These are phyloP conservation scores for Adineta ricciae DNA, from an alignment of 2,888 invertebrate species.

Conservation along the genomic window DNA sequence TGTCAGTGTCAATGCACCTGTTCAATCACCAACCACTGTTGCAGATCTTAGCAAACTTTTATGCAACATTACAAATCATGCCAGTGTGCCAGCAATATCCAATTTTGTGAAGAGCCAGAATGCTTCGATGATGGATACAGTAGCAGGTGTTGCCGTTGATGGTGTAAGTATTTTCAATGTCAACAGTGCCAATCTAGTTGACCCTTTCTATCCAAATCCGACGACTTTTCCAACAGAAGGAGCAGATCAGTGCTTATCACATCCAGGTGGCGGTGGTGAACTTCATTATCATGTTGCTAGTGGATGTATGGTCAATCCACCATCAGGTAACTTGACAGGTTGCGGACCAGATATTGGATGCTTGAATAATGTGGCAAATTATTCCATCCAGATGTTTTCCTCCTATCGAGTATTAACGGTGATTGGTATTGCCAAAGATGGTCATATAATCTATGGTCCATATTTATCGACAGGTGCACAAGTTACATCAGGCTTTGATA, in stretches of 20 bases:
- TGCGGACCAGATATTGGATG: background rate
- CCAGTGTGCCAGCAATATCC: too few relatives aligned
- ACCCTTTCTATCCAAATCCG: background rate
- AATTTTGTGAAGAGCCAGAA: too few relatives aligned
- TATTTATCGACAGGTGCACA: background rate
- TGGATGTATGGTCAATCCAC: background rate
- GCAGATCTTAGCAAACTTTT: too few relatives aligned
- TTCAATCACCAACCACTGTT: background rate
- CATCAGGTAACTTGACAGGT: background rate
- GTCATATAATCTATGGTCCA: background rate
- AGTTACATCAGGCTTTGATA: background rate
- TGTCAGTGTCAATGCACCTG: background rate
- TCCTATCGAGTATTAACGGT: background rate
- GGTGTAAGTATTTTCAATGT: background rate
- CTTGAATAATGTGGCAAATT: background rate
- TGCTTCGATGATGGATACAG: too few relatives aligned
- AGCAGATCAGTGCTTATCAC: background rate
- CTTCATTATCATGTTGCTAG: background rate
- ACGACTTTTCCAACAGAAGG: background rate
- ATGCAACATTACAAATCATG: too few relatives aligned
- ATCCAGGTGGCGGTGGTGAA: background rate
- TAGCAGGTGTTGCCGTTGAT: too few relatives aligned
- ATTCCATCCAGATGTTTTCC: background rate
- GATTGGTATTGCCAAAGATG: constrained; percentile 7
- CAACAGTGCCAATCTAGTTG: background rate